These are phyloP conservation scores for Ochlodes sylvanus DNA, from an alignment of 2,888 invertebrate species.

Conservation along the genomic window DNA sequence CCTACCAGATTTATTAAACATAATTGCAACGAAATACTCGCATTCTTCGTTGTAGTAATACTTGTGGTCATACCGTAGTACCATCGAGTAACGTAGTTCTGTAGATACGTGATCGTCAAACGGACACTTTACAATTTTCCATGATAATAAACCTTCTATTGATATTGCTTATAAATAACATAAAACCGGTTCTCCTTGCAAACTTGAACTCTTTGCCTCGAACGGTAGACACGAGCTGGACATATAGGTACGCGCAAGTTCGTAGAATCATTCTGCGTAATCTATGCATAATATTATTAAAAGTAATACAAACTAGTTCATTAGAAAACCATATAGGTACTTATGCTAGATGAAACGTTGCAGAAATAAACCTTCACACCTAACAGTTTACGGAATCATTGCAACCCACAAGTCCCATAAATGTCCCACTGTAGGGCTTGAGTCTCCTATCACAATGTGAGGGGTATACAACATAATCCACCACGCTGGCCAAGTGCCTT, in stretches of 20 bases:
- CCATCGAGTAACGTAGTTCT: background rate
- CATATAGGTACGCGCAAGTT: constrained; percentile 12
- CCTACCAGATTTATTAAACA: too few relatives aligned
- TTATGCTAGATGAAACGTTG: too few relatives aligned
- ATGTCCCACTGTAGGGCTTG: too few relatives aligned
- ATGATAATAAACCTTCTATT: constrained; percentile 15
- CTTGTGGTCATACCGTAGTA: too few relatives aligned
- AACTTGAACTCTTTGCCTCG: constrained; percentile 50
- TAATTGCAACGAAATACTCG: too few relatives aligned
- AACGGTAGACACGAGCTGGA: constrained; percentile 37
- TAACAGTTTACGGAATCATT: too few relatives aligned
- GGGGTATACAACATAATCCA: too few relatives aligned
- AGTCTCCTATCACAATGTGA: too few relatives aligned
- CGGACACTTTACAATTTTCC: constrained; percentile 21
- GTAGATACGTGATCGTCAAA: background rate
- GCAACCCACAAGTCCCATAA: too few relatives aligned
- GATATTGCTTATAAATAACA: constrained; percentile 21
- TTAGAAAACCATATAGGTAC: background rate
- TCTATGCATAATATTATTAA: background rate
- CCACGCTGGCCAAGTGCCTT: too few relatives aligned
- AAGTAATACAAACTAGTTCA: background rate
- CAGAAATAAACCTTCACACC: too few relatives aligned
- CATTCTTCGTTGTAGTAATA: background rate
- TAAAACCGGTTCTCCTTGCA: constrained; percentile 52
- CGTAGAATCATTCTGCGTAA: background rate